Evolutionary conservation across 2,888 invertebrate species (phyloP), one percentile per base, ranked within the genome.

Genomic region (Agonum fuliginosum): DNA sequence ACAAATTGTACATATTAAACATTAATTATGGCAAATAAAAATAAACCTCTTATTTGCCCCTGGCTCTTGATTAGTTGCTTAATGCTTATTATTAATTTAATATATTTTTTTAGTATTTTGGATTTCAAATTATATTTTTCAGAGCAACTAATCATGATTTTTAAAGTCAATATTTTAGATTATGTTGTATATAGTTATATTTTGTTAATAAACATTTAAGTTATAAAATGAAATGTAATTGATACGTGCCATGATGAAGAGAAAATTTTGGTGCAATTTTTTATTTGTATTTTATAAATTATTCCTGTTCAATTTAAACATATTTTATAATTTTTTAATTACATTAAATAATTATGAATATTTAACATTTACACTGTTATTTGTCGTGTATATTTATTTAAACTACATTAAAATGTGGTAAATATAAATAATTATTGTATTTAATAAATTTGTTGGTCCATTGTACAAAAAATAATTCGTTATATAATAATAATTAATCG

Each of bases 171-270:
- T 20, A 17, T 24, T 20, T 54, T 17, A 22, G 22, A 34, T 37
- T 27, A 17, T 37, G 14, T n/a, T 74, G 74, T 74, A 74, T 22
- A 74, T 74, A 74, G 14, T 62, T 8, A 10, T 30, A 20, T 34
- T 73, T 74, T 74, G 74, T 74, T 74, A 65, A 74, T 74, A 74
- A 74, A 74, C 43, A 34, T 22, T 65, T 58, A 37, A 58, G 54
- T 54, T 54, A 54, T n/a, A 12, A 37, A 20, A 19, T 58, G 20
- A 67, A 67, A 54, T 37, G 43, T 74, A 65, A 43, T 46, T 65
- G 43, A 14, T 51, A 51, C 19, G 62, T 65, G 74, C 74, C 74
- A 74, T 74, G 20, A 20, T 58, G 43, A 24, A 6, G 4, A 48
- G 20, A 19, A 48, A 48, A 48, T 17, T 17, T 19, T 48, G 17